Evolutionary conservation across 2,888 invertebrate species (phyloP).

Genomic region (Rhyacophila evoluta): DNA sequence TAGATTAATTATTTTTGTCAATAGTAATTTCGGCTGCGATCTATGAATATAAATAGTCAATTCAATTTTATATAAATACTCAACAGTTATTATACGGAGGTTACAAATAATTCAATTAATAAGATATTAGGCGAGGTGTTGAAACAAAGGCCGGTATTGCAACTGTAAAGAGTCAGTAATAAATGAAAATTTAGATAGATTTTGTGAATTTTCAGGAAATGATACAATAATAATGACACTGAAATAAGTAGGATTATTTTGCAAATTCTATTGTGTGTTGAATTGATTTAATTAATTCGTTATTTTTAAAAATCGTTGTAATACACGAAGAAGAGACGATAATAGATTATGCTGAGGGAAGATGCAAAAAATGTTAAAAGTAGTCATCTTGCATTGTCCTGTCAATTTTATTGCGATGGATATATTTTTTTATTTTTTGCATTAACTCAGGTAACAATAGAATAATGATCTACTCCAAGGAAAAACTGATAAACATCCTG

Average conservation of each 20-base stretch:
- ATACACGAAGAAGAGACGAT: neutral
- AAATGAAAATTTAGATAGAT: too few relatives aligned
- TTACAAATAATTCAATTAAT: too few relatives aligned
- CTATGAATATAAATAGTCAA: too few relatives aligned
- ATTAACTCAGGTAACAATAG: neutral
- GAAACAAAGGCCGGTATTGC: too few relatives aligned
- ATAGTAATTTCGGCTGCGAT: too few relatives aligned
- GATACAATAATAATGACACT: too few relatives aligned
- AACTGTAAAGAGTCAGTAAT: too few relatives aligned
- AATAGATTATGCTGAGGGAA: neutral
- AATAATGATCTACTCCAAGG: neutral
- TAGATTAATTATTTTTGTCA: too few relatives aligned
- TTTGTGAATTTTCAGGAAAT: neutral
- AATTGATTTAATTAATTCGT: neutral
- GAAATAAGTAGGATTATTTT: neutral
- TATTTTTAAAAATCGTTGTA: neutral
- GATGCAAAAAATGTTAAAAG: neutral
- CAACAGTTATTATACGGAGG: too few relatives aligned
- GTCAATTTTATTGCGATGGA: conserved; percentile 1
- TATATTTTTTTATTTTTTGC: neutral
- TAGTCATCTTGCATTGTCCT: conserved; percentile 12
- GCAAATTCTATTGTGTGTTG: neutral
- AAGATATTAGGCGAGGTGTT: too few relatives aligned
- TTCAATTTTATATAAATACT: too few relatives aligned
- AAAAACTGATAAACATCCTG: neutral